A percentile compares a stretch with the other conserved stretches of the same genome.
Conservation (phyloP, 2,888 invertebrate species). For the Noctua fimbriata region DNA sequence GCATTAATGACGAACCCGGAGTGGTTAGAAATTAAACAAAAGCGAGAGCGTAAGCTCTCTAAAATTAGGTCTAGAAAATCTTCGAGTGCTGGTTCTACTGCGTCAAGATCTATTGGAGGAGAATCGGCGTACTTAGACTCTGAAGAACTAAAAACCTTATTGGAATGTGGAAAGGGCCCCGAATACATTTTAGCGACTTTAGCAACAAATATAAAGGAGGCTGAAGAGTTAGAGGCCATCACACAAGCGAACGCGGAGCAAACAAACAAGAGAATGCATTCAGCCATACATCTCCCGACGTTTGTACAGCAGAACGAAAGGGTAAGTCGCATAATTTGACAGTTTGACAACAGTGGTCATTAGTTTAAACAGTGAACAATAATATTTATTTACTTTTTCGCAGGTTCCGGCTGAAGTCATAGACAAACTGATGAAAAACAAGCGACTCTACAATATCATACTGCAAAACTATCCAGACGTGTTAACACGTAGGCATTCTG, state of each 20-base stretch:
- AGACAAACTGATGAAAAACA: slow-evolving; percentile 91
- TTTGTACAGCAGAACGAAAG: slow-evolving; percentile 93
- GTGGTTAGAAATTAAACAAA: slow-evolving; percentile 93
- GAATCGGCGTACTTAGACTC: slow-evolving; percentile 89
- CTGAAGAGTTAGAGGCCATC: slow-evolving; percentile 84
- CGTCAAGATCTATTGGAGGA: slow-evolving; percentile 86
- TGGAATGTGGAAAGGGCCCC: slow-evolving; percentile 92
- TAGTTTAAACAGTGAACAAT: neutral
- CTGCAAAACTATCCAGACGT: slow-evolving; percentile 93
- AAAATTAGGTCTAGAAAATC: slow-evolving; percentile 83
- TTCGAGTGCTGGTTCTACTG: slow-evolving; percentile 88
- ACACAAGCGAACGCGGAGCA: slow-evolving; percentile 86
- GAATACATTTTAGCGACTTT: slow-evolving; percentile 92
- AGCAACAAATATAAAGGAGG: slow-evolving; percentile 89
- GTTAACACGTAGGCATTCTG: slow-evolving; percentile 91
- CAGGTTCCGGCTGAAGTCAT: slow-evolving; percentile 93
- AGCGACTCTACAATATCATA: slow-evolving; percentile 92
- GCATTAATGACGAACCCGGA: slow-evolving; percentile 96
- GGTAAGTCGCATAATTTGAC: slow-evolving; percentile 78
- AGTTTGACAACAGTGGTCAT: neutral
- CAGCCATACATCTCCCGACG: slow-evolving; percentile 94
- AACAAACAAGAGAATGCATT: slow-evolving; percentile 86
- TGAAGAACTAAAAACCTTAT: slow-evolving; percentile 92
- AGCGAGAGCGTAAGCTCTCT: slow-evolving; percentile 84
- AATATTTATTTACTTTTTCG: slow-evolving; percentile 19